phyloP scores from a whole-genome alignment of 1,140 invertebrate species.

The Drosophila paulistorum region DNA sequence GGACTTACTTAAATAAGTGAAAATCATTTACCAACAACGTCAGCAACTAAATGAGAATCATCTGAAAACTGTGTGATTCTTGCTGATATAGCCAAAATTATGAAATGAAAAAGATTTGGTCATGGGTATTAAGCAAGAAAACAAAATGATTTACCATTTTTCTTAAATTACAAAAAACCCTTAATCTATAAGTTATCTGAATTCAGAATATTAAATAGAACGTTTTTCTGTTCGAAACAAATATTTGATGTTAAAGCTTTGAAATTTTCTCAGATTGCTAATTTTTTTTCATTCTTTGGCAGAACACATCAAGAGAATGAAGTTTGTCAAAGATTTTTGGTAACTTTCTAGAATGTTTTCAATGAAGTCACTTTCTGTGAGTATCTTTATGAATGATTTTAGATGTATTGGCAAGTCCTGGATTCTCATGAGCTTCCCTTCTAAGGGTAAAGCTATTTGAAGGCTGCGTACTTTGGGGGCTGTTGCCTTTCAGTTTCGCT shows the following conservation, averaged over 20 bases:
- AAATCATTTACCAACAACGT: slow-evolving; percentile 54
- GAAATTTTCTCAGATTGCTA: no score
- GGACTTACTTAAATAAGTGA: slow-evolving; percentile 23
- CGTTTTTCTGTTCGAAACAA: no score
- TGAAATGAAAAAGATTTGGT: not conserved
- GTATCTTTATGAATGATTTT: slow-evolving; percentile 53
- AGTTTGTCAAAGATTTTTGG: no score
- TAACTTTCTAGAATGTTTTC: no score
- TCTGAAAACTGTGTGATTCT: not conserved
- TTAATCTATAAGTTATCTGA: no score
- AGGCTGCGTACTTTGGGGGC: not conserved
- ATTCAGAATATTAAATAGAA: no score
- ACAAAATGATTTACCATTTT: no score
- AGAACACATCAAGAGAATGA: no score
- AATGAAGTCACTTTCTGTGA: slow-evolving; percentile 3
- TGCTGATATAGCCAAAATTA: not conserved
- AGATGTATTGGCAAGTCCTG: slow-evolving; percentile 27
- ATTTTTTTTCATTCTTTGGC: no score
- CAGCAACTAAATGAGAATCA: not conserved
- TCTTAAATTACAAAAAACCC: no score
- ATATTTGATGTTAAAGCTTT: no score
- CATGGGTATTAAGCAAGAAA: not conserved
- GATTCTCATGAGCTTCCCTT: slow-evolving; percentile 3
- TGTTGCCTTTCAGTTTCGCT: slow-evolving; percentile 36
- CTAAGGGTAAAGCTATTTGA: slow-evolving; percentile 33